Base-by-base conservation (phyloP, 2,888 invertebrate species). In the Dichetophora obliterata region DNA sequence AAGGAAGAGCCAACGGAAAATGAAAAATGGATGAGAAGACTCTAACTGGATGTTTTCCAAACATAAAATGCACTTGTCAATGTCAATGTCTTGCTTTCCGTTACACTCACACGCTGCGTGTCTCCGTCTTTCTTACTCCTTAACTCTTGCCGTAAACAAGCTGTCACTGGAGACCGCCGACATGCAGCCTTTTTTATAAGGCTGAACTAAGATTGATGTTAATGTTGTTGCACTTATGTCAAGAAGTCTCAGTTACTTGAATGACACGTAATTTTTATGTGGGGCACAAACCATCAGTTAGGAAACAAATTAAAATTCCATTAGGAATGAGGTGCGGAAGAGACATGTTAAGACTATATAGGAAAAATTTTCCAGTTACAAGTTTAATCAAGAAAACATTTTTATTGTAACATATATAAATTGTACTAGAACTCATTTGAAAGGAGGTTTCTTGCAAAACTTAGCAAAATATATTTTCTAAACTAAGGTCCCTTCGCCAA, bases 11-110 rank as follows among this genome's bases (percentile, higher is more conserved):
- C 19, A 31, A 19, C 27, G 37, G 16, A 24, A 50, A 22, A 52
- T n/a, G 27, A 34, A 52, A 72, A 54, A 34, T 19, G 19, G 9
- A 9, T 57, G 37, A 37, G 61, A 19, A 65, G 57, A 57, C 22
- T 59, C 22, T 57, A 52, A 37, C 63, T 43, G 24, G 50, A 50
- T 19, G 24, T 52, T 52, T 16, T 63, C 65, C 65, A n/a, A 70
- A 72, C 54, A 24, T 65, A 77, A 73, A 77, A 82, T 80, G 76
- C 85, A 84, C 85, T 86, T 85, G 85, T 84, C 86, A 87, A 82
- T 83, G 86, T 84, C 83, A 83, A 77, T 80, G 80, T 80, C 78
- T 14, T 27, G 22, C 9, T 24, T 22, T 19, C 57, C 24, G 24
- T 75, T 61, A 57, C 37, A 22, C 22, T 43, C 14, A 11, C 68